Conservation (phyloP, 2,888 invertebrate genomes). For the Oasisia sp. region DNA sequence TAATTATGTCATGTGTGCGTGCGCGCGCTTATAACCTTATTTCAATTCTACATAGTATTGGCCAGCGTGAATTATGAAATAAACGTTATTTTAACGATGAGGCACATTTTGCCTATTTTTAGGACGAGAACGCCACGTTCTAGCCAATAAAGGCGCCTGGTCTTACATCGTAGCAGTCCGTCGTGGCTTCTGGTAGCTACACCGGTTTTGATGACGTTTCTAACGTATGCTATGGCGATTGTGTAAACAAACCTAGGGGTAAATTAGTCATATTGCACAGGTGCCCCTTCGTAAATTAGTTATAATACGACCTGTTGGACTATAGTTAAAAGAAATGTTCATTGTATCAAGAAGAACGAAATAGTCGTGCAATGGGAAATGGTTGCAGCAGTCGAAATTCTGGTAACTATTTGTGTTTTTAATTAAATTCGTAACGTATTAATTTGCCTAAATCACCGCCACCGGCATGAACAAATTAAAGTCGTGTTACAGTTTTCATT, state of each 20-base stretch:
- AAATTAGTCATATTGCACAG: not conserved
- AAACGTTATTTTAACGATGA: too few relatives aligned
- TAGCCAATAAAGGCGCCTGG: too few relatives aligned
- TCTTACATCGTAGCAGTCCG: not conserved
- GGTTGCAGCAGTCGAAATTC: constrained; percentile 2
- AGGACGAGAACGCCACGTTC: too few relatives aligned
- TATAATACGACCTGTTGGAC: not conserved
- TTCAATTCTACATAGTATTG: too few relatives aligned
- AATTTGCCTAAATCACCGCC: not conserved
- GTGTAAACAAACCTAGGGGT: not conserved
- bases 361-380: constrained; percentile 8
- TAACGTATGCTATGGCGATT: constrained; percentile 6
- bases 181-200: not conserved
- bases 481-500: too few relatives aligned
- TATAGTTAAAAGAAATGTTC: not conserved
- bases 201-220: not conserved
- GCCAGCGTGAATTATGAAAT: too few relatives aligned
- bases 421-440: not conserved
- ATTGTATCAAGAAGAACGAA: not conserved
- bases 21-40: too few relatives aligned
- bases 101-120: too few relatives aligned
- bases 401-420: not conserved
- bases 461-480: too few relatives aligned
- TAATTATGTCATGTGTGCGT: too few relatives aligned
- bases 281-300: constrained; percentile 1